Evolutionary conservation across 2,113 vertebrate genomes (phyloP).

Genomic region (Forbesichthys papilliferus): DNA sequence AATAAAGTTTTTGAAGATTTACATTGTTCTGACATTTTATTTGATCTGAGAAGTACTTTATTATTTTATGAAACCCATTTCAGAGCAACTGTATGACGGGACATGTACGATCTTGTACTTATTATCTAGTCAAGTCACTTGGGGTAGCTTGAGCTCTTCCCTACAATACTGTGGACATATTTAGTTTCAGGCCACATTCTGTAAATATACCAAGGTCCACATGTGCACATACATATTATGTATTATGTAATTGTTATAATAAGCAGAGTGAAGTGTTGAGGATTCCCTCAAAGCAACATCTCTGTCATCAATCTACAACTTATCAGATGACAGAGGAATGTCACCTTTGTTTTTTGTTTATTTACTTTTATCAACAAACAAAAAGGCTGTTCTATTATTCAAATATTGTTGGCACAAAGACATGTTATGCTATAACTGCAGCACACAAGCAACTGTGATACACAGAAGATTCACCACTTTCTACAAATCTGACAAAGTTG

Average conservation of each 20-base stretch:
- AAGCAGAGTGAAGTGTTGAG: neutral
- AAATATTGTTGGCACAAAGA: too few relatives aligned
- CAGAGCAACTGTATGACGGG: too few relatives aligned
- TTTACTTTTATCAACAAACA: neutral
- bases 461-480: neutral
- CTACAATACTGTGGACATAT: neutral
- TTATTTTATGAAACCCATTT: neutral
- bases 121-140: neutral
- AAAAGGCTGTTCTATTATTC: neutral
- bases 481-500: neutral
- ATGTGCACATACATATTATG: neutral
- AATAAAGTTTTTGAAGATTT: constrained; percentile 69
- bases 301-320: too few relatives aligned
- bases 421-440: too few relatives aligned
- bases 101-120: neutral
- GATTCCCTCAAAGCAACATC: too few relatives aligned
- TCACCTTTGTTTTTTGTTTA: too few relatives aligned
- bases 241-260: neutral
- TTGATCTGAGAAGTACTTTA: neutral
- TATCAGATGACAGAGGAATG: too few relatives aligned
- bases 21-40: constrained; percentile 8
- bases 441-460: too few relatives aligned
- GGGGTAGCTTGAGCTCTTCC: neutral
- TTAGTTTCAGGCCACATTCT: neutral
- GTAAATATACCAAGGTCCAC: neutral